Evolutionary conservation across 2,113 vertebrate genomes (phyloP).

Genomic region (Paratilapia polleni): DNA sequence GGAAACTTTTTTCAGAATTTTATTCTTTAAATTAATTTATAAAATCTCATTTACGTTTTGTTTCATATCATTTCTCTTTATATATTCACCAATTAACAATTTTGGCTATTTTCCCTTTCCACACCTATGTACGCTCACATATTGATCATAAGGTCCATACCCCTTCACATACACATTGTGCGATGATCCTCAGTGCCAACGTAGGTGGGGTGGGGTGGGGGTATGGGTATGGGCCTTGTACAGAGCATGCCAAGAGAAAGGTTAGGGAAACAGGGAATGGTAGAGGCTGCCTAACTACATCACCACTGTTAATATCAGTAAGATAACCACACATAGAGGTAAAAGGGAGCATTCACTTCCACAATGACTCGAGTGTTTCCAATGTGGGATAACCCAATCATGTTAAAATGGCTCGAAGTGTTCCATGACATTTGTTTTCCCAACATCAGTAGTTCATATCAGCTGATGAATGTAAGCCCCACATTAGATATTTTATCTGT

Average conservation of each 20-base stretch:
- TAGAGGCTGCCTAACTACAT: conserved; percentile 54
- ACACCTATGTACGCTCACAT: conserved; percentile 46
- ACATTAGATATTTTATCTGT: conserved; percentile 26
- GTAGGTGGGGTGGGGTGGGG: conserved; percentile 9
- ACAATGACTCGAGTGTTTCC: conserved; percentile 57
- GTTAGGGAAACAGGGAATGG: conserved; percentile 19
- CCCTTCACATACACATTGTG: conserved; percentile 72
- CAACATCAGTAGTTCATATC: conserved; percentile 24
- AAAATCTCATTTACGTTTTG: conserved; percentile 79
- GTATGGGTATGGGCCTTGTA: conserved; percentile 58
- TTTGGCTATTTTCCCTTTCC: conserved; percentile 73
- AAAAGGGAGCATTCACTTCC: conserved; percentile 60
- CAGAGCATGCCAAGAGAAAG: conserved; percentile 65
- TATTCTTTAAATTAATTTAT: conserved; percentile 83
- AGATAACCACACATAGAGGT: conserved; percentile 69
- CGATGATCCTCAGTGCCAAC: conserved; percentile 67
- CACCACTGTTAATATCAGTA: conserved; percentile 60
- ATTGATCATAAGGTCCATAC: conserved; percentile 57
- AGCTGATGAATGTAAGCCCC: conserved; percentile 29
- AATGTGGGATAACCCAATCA: conserved; percentile 52
- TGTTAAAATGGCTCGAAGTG: conserved; percentile 66
- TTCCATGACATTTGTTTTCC: conserved; percentile 46
- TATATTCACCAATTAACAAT: conserved; percentile 70
- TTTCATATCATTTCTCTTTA: conserved; percentile 46
- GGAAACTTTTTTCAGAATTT: conserved; percentile 66